phyloP scores from a whole-genome alignment of 2,797 vertebrate genomes.

The Bufotes viridis region DNA sequence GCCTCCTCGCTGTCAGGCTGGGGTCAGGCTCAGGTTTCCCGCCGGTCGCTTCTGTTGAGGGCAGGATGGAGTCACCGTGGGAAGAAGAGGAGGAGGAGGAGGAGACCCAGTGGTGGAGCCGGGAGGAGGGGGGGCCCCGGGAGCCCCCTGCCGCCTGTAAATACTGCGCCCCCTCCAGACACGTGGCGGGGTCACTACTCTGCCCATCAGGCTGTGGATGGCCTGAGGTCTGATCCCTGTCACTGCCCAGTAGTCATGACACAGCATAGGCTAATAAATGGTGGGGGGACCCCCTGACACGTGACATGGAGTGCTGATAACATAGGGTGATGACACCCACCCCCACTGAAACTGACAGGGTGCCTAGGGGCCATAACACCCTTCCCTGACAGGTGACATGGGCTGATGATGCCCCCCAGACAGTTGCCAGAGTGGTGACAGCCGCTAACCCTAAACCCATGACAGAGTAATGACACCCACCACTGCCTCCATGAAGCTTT shows the following conservation, averaged over 20 bases:
- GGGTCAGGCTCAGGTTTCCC: background rate
- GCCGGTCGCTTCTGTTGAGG: background rate
- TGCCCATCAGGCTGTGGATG: too few species aligned
- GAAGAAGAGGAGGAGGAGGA: conserved; percentile 31
- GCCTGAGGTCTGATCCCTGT: too few species aligned
- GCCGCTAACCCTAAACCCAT: too few species aligned
- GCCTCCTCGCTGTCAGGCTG: background rate
- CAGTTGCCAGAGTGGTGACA: background rate
- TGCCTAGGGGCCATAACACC: background rate
- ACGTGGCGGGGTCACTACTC: background rate
- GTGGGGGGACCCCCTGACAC: background rate
- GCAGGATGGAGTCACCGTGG: conserved; percentile 22
- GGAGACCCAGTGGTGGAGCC: conserved; percentile 19
- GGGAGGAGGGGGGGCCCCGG: background rate
- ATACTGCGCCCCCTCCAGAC: background rate
- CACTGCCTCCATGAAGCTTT: too few species aligned
- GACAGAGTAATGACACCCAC: background rate
- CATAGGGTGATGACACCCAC: background rate
- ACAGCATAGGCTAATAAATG: too few species aligned
- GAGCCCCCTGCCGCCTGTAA: background rate
- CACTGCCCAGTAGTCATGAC: too few species aligned
- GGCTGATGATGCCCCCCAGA: background rate
- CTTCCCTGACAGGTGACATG: background rate
- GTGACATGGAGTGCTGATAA: too few species aligned
- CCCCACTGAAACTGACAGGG: background rate